phyloP scores from a whole-genome alignment of 2,888 invertebrate genomes.

The Baccha elongata region DNA sequence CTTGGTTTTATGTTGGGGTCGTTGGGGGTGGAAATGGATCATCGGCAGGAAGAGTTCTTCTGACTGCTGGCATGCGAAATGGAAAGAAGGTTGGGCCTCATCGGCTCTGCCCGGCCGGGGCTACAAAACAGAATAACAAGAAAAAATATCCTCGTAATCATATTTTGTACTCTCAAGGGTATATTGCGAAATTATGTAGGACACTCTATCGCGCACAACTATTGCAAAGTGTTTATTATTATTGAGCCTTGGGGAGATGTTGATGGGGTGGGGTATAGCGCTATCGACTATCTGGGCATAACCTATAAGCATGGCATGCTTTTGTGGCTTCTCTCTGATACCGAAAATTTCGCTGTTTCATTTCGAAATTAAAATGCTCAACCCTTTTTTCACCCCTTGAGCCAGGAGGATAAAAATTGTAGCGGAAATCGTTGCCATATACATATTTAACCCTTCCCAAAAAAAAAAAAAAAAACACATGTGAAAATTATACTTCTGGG shows the following conservation, averaged over 20 bases:
- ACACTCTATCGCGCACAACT: slow-evolving; percentile 67
- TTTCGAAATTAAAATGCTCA: slow-evolving; percentile 67
- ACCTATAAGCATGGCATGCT: slow-evolving; percentile 34
- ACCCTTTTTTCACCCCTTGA: slow-evolving; percentile 36
- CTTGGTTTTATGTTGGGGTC: slow-evolving; percentile 4
- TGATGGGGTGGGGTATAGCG: slow-evolving; percentile 15
- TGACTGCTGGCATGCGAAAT: slow-evolving; percentile 29
- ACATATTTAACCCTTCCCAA: slow-evolving; percentile 1
- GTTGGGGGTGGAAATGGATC: slow-evolving; percentile 54
- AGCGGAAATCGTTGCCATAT: slow-evolving; percentile 1
- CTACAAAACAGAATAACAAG: slow-evolving; percentile 35
- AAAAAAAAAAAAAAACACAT: slow-evolving; percentile 54
- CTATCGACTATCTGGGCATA: background rate
- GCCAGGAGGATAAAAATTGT: slow-evolving; percentile 31
- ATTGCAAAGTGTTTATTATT: slow-evolving; percentile 72
- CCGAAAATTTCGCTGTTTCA: slow-evolving; percentile 60
- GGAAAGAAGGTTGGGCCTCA: slow-evolving; percentile 54
- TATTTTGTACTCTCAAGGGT: slow-evolving; percentile 66
- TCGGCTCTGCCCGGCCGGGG: too few species aligned
- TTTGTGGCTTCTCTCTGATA: slow-evolving; percentile 61
- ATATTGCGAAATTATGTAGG: slow-evolving; percentile 69
- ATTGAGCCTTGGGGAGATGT: slow-evolving; percentile 59
- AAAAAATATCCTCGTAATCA: slow-evolving; percentile 62
- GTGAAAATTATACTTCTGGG: slow-evolving; percentile 64
- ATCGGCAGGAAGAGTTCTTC: slow-evolving; percentile 17